These are phyloP conservation scores for Mohoua ochrocephala DNA, from an alignment of 2,113 vertebrate species.

Conservation along the genomic window DNA sequence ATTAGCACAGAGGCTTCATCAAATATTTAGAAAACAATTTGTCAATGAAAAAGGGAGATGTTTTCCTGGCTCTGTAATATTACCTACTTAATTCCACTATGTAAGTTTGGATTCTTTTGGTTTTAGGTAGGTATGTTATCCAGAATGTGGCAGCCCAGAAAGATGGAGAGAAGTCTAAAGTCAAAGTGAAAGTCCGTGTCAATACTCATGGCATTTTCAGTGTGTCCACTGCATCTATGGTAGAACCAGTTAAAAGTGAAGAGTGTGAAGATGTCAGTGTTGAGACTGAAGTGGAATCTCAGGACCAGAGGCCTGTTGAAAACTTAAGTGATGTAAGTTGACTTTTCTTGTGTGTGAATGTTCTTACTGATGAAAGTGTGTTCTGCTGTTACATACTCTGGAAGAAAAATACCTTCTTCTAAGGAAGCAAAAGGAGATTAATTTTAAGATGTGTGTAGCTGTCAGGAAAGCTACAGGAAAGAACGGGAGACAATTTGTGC, in stretches of 20 bases:
- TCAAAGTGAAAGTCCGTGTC: conserved; percentile 80
- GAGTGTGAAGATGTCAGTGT: conserved; percentile 54
- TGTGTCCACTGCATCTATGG: conserved; percentile 77
- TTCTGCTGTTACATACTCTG: not conserved
- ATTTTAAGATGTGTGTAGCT: not conserved
- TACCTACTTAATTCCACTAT: not conserved
- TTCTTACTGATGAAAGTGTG: not conserved
- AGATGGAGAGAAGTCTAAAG: conserved; percentile 79
- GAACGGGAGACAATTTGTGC: not conserved
- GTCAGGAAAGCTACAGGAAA: not conserved
- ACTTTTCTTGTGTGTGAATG: not conserved
- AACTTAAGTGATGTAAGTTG: conserved; percentile 70
- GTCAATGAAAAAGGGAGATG: not conserved
- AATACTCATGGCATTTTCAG: conserved; percentile 79
- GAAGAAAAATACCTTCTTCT: not conserved
- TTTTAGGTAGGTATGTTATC: conserved; percentile 77
- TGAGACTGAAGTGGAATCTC: conserved; percentile 66
- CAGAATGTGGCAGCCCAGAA: conserved; percentile 79
- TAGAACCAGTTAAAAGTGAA: conserved; percentile 73
- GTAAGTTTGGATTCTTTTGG: not conserved
- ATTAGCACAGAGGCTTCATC: not conserved
- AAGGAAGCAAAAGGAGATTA: not conserved
- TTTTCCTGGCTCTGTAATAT: not conserved
- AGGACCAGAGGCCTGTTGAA: conserved; percentile 54
- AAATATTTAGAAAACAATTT: not conserved